A percentile compares a stretch with the other conserved stretches of the same genome.
Evolutionary conservation across 2,888 invertebrate genomes (phyloP).

Genomic region (Yponomeuta malinellus): DNA sequence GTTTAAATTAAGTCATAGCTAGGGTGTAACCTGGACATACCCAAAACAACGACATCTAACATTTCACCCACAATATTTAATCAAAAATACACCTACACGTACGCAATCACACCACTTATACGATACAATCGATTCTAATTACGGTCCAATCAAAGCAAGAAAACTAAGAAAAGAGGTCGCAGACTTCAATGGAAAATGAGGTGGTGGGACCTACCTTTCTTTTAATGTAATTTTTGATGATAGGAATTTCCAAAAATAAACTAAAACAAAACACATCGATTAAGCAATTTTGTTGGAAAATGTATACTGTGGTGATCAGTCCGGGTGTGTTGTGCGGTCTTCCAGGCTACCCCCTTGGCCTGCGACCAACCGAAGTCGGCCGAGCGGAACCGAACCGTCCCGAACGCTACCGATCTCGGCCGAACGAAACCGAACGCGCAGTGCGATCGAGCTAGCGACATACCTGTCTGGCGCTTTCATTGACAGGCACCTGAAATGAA

Average conservation of each 20-base stretch:
- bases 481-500: conserved; percentile 84
- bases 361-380: conserved; percentile 49
- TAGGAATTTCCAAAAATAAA: conserved; percentile 36
- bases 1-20: conserved; percentile 40
- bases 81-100: conserved; percentile 51
- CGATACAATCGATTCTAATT: conserved; percentile 52
- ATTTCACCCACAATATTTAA: conserved; percentile 58
- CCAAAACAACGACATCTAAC: conserved; percentile 70
- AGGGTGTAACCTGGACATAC: conserved; percentile 70
- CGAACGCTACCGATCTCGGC: conserved; percentile 66
- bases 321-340: conserved; percentile 71
- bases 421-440: conserved; percentile 67
- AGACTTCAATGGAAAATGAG: conserved; percentile 51
- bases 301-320: conserved; percentile 60
- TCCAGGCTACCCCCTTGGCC: conserved; percentile 72
- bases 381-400: conserved; percentile 44
- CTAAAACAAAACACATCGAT: conserved; percentile 67
- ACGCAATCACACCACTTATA: conserved; percentile 64
- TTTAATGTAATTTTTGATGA: neutral
- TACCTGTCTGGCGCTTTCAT: conserved; percentile 85
- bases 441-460: conserved; percentile 68
- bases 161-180: conserved; percentile 28
- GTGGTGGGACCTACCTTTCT: conserved; percentile 51
- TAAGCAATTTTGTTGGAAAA: conserved; percentile 67
- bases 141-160: conserved; percentile 52